Conservation (phyloP, 2,888 invertebrate genomes). For the Allolobophora icterica region DNA sequence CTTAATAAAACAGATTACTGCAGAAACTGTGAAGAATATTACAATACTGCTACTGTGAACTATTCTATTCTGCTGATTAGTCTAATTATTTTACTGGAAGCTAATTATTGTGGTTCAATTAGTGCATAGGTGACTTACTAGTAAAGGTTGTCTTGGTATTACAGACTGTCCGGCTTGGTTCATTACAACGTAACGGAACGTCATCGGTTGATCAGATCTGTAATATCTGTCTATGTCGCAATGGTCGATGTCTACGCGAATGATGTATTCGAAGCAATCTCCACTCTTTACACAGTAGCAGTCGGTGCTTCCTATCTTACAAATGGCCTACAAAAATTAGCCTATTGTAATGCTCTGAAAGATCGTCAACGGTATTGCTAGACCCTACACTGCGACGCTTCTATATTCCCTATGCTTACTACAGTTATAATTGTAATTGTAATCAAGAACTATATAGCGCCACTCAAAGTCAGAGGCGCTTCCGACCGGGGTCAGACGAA, state of each 20-base stretch:
- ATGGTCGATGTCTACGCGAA: slow-evolving; percentile 13
- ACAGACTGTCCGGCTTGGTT: slow-evolving; percentile 27
- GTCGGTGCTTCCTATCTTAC: not conserved
- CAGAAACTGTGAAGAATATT: not conserved
- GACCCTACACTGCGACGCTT: too few species aligned
- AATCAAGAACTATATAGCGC: too few species aligned
- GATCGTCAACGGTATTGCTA: too few species aligned
- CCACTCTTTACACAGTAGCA: slow-evolving; percentile 28
- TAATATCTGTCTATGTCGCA: slow-evolving; percentile 28
- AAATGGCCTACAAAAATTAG: not conserved
- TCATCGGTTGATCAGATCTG: not conserved
- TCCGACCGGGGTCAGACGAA: too few species aligned
- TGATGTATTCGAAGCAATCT: slow-evolving; percentile 24
- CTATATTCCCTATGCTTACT: too few species aligned
- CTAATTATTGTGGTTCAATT: too few species aligned
- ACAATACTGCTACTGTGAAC: not conserved
- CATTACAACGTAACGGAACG: not conserved
- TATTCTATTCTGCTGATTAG: too few species aligned
- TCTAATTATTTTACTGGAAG: too few species aligned
- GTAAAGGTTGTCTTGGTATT: not conserved
- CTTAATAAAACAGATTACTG: not conserved
- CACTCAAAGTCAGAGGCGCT: too few species aligned
- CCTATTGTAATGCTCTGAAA: not conserved
- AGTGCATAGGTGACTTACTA: not conserved
- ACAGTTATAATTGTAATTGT: too few species aligned